A percentile compares a stretch with the other conserved stretches of the same genome.
Conservation (phyloP, 1,140 invertebrate species). For the Drosophila tristis region DNA sequence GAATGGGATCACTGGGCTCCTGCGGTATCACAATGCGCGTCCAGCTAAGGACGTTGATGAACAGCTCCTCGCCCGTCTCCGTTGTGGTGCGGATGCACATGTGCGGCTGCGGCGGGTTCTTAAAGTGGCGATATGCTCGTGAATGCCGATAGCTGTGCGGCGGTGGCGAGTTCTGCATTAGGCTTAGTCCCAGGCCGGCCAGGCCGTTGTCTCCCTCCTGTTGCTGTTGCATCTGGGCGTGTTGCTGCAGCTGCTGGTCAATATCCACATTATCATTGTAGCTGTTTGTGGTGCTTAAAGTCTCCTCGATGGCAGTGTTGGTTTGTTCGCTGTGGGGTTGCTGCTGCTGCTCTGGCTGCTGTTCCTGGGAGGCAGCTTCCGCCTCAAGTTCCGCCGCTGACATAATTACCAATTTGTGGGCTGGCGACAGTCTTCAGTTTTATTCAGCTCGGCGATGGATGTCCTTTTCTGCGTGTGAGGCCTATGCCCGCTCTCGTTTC, state of each 20-base stretch:
- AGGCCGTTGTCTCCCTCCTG: conserved; percentile 47
- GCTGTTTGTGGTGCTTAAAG: conserved; percentile 39
- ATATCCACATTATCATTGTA: conserved; percentile 43
- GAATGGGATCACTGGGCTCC: conserved; percentile 87
- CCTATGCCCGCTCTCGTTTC: conserved; percentile 19
- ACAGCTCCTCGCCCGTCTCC: conserved; percentile 86
- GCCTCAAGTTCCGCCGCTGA: conserved; percentile 70
- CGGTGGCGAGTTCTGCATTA: conserved; percentile 80
- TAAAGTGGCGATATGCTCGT: conserved; percentile 87
- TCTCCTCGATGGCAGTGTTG: conserved; percentile 62
- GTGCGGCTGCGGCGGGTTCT: conserved; percentile 90
- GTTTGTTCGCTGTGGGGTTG: conserved; percentile 36
- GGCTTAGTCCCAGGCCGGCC: conserved; percentile 54
- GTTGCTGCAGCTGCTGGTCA: conserved; percentile 50
- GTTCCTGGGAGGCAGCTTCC: conserved; percentile 61
- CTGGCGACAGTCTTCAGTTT: conserved; percentile 55
- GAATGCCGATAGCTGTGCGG: conserved; percentile 84
- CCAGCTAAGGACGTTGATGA: conserved; percentile 90
- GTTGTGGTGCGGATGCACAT: conserved; percentile 90
- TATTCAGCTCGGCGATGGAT: conserved; percentile 12
- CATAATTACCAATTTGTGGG: conserved; percentile 43
- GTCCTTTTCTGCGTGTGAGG: conserved; percentile 1
- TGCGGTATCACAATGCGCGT: conserved; percentile 88
- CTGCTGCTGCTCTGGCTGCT: conserved; percentile 44
- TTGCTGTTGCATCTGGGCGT: conserved; percentile 43